These are phyloP conservation scores for Sesamia nonagrioides DNA, from an alignment of 1,140 invertebrate genomes.

Conservation along the genomic window DNA sequence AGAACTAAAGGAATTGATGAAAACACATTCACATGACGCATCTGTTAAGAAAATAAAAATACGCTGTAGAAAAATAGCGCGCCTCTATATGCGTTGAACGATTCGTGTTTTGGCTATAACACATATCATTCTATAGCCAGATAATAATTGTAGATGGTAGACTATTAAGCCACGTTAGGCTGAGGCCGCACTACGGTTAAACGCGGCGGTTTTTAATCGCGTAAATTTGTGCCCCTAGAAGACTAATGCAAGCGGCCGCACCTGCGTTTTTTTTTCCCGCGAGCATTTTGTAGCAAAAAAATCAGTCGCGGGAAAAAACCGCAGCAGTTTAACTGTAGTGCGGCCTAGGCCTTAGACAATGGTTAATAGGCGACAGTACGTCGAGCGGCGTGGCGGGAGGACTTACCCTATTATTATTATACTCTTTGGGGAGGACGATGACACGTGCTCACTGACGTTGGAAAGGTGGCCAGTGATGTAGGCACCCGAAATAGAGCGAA, in stretches of 20 bases:
- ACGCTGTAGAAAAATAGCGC: slow-evolving; percentile 35
- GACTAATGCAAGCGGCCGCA: too few relatives aligned
- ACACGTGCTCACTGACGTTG: slow-evolving; percentile 74
- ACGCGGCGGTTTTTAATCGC: too few relatives aligned
- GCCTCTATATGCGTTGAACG: slow-evolving; percentile 19
- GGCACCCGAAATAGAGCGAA: slow-evolving; percentile 66
- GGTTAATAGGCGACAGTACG: slow-evolving; percentile 16
- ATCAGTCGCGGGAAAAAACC: too few relatives aligned
- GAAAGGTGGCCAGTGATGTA: slow-evolving; percentile 73
- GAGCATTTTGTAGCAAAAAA: too few relatives aligned
- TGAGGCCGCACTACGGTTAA: too few relatives aligned
- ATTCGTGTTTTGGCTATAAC: slow-evolving; percentile 21
- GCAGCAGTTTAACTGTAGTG: too few relatives aligned
- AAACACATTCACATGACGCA: slow-evolving; percentile 33
- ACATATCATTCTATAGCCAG: slow-evolving; percentile 8
- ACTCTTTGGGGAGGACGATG: slow-evolving; percentile 62
- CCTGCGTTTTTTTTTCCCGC: too few relatives aligned
- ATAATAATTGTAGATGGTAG: slow-evolving; percentile 30
- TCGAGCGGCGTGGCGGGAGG: too few relatives aligned
- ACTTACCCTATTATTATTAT: too few relatives aligned
- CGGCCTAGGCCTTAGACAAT: too few relatives aligned
- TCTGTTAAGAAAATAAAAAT: slow-evolving; percentile 38
- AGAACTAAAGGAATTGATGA: slow-evolving; percentile 22
- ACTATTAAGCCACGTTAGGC: slow-evolving; percentile 41
- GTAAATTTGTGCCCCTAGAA: too few relatives aligned